A percentile compares a stretch with the other conserved stretches of the same genome.
Conservation (phyloP, 2,797 vertebrate genomes). For the Enteromius viviparus region DNA sequence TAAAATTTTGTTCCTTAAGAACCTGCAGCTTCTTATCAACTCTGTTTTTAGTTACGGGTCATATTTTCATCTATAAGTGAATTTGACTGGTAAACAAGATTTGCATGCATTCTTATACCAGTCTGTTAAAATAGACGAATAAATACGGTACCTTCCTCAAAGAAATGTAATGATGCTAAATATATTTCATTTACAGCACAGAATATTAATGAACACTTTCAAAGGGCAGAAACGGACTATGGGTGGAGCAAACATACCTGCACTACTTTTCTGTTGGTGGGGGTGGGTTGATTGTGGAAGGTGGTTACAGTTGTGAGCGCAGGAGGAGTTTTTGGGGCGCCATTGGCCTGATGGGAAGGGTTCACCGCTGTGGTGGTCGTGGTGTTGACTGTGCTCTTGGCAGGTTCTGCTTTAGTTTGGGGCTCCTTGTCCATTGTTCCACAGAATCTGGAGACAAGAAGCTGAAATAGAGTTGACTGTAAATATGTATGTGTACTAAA, state of each 20-base stretch:
- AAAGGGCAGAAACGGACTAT: not conserved
- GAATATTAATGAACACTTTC: not conserved
- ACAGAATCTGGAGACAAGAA: constrained; percentile 52
- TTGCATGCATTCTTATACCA: not conserved
- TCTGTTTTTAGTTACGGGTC: not conserved
- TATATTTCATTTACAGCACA: not conserved
- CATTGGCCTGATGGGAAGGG: constrained; percentile 71
- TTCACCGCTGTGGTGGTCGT: constrained; percentile 63
- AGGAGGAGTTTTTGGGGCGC: constrained; percentile 65
- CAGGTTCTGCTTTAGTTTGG: constrained; percentile 51
- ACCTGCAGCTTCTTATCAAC: not conserved
- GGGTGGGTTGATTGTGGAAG: constrained; percentile 78
- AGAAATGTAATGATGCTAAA: not conserved
- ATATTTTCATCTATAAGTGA: not conserved
- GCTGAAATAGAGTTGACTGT: constrained; percentile 44
- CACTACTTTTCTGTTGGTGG: constrained; percentile 70
- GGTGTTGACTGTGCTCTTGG: constrained; percentile 53
- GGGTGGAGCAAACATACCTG: constrained; percentile 66
- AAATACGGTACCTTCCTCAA: not conserved
- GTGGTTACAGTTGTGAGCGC: constrained; percentile 74
- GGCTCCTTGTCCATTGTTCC: constrained; percentile 63
- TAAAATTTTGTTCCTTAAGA: not conserved
- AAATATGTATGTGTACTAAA: not conserved
- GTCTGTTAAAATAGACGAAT: not conserved
- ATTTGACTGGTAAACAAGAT: not conserved